Evolutionary conservation across 2,888 invertebrate genomes (phyloP).

Genomic region (Lasioglossum calceatum): DNA sequence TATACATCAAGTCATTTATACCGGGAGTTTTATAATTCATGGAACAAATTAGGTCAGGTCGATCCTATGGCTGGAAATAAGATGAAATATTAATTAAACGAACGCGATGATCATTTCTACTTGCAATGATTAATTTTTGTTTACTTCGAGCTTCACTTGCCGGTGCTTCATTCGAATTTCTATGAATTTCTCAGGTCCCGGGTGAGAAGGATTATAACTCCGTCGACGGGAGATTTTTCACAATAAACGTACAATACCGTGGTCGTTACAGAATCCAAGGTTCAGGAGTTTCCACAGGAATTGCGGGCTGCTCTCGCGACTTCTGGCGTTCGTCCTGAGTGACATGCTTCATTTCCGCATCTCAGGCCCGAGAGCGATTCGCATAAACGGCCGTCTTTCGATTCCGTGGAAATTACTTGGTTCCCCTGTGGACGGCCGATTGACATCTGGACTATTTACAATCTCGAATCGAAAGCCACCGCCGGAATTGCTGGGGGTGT

Average conservation of each 20-base stretch:
- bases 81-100: too few species aligned
- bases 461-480: conserved; percentile 62
- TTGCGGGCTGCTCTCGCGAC: conserved; percentile 25
- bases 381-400: conserved; percentile 55
- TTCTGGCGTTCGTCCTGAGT: conserved; percentile 50
- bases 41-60: too few species aligned
- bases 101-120: background rate
- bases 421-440: conserved; percentile 51
- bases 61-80: too few species aligned
- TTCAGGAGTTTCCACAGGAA: conserved; percentile 25
- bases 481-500: conserved; percentile 55
- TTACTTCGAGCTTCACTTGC: background rate
- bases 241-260: background rate
- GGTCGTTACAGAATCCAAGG: conserved; percentile 28
- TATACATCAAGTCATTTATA: background rate
- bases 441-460: conserved; percentile 65
- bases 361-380: conserved; percentile 47
- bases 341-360: conserved; percentile 73
- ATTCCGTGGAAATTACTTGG: conserved; percentile 68
- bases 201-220: background rate
- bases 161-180: background rate
- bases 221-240: background rate
- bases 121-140: background rate
- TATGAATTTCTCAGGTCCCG: background rate
- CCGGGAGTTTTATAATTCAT: too few species aligned